These are phyloP conservation scores for Rotaria macrura DNA, from an alignment of 2,888 invertebrate species.

Conservation along the genomic window DNA sequence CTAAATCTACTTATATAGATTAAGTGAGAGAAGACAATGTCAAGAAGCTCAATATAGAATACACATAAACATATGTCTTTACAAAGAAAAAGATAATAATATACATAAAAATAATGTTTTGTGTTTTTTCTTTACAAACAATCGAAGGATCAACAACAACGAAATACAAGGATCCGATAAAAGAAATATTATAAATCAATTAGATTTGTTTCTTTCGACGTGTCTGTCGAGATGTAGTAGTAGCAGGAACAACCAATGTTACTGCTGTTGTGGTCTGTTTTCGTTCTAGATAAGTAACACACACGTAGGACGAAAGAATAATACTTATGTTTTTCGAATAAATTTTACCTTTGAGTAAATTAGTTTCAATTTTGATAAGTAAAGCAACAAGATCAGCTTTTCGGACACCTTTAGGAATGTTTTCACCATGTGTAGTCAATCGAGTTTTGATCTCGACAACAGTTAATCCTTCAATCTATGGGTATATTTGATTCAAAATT, in stretches of 20 bases:
- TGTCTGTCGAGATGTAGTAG: not conserved
- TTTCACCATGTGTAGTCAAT: not conserved
- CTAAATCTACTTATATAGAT: not conserved
- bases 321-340: not conserved
- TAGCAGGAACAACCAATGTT: not conserved
- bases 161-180: not conserved
- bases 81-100: not conserved
- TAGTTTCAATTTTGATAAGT: not conserved
- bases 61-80: not conserved
- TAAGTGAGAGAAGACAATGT: not conserved
- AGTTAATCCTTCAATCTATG: not conserved
- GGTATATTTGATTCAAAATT: too few species aligned
- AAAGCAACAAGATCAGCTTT: not conserved
- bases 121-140: not conserved
- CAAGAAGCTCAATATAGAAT: not conserved
- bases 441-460: not conserved
- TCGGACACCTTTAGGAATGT: not conserved
- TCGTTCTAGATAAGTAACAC: not conserved
- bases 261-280: not conserved
- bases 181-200: not conserved
- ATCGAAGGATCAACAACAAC: not conserved
- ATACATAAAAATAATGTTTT: not conserved
- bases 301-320: too few species aligned
- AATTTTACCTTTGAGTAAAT: not conserved
- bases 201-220: not conserved